A percentile compares a stretch with the other conserved stretches of the same genome.
phyloP scores from a whole-genome alignment of 2,113 vertebrate species.

The Alligator mississippiensis region DNA sequence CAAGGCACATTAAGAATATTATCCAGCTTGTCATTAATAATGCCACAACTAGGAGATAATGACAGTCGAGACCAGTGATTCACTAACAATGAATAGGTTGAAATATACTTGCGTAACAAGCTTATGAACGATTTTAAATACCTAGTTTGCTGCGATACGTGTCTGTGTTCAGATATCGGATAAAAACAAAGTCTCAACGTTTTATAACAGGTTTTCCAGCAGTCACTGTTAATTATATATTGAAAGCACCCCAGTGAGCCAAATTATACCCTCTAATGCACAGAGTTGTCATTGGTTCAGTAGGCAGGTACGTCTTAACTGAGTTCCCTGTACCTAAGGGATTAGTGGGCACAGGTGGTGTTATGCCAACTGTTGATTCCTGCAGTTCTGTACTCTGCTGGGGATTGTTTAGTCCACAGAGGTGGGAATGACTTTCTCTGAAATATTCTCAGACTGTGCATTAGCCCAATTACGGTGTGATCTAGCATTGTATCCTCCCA shows the following conservation, averaged over 20 bases:
- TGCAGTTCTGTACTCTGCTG: not conserved
- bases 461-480: not conserved
- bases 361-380: not conserved
- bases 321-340: too few relatives aligned
- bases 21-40: not conserved
- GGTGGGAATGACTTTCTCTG: not conserved
- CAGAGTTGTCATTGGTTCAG: too few relatives aligned
- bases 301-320: too few relatives aligned
- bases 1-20: not conserved
- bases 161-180: not conserved
- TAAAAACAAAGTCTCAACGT: accelerated
- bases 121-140: not conserved
- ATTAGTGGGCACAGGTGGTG: too few relatives aligned
- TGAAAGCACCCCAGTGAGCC: too few relatives aligned
- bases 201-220: not conserved
- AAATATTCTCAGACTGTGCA: constrained; percentile 17
- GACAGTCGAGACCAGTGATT: accelerated
- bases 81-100: not conserved
- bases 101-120: accelerated
- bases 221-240: too few relatives aligned
- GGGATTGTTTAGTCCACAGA: not conserved
- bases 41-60: not conserved
- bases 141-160: not conserved
- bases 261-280: too few relatives aligned
- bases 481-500: not conserved